These are phyloP conservation scores for Digitonthophagus gazella DNA, from an alignment of 2,888 invertebrate genomes.

Conservation along the genomic window DNA sequence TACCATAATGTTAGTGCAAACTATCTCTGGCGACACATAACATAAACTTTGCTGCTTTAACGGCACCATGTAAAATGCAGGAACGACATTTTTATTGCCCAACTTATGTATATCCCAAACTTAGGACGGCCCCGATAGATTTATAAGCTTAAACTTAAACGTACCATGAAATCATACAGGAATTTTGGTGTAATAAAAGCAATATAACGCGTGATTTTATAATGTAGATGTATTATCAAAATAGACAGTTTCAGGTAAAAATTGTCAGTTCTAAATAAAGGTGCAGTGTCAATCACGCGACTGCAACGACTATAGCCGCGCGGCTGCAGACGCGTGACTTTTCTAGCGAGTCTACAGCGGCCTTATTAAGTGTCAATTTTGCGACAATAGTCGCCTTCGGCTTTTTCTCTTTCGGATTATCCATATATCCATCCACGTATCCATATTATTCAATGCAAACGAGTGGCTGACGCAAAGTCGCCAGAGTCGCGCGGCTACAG, in stretches of 20 bases:
- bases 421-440: too few species aligned
- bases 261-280: constrained; percentile 9
- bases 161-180: neutral
- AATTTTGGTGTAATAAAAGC: too few species aligned
- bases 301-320: too few species aligned
- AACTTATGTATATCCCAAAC: neutral
- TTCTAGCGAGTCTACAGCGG: too few species aligned
- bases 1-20: neutral
- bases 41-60: neutral
- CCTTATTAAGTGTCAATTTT: too few species aligned
- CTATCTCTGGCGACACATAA: neutral
- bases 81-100: neutral
- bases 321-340: too few species aligned
- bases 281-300: too few species aligned
- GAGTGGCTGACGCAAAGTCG: too few species aligned
- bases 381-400: too few species aligned
- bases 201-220: neutral
- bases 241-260: neutral
- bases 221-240: neutral
- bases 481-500: too few species aligned
- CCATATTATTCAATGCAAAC: too few species aligned
- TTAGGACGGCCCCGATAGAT: neutral
- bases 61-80: neutral
- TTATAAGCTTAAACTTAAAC: neutral
- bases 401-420: too few species aligned